A percentile compares a stretch with the other conserved stretches of the same genome.
Conservation (phyloP, 2,797 vertebrate genomes). For the Acanthornis magna region DNA sequence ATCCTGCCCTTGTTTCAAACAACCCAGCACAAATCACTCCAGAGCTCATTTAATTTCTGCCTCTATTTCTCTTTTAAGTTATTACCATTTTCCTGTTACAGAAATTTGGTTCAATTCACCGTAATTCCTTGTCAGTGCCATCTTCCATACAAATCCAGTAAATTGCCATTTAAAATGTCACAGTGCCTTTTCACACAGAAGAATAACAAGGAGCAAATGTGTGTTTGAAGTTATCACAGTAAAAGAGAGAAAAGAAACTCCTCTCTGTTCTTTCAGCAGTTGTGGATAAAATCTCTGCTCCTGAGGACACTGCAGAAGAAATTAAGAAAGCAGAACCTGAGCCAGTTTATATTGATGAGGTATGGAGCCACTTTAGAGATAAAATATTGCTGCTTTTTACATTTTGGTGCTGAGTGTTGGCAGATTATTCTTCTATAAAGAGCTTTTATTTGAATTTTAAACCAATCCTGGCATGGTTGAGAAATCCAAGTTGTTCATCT, state of each 20-base stretch:
- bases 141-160: not conserved
- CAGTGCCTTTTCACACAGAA: not conserved
- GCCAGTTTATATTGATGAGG: constrained; percentile 94
- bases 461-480: not conserved
- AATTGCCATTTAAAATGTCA: not conserved
- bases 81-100: not conserved
- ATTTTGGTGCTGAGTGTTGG: not conserved
- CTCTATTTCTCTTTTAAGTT: not conserved
- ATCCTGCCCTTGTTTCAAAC: not conserved
- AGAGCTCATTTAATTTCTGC: not conserved
- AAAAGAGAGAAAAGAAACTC: not conserved
- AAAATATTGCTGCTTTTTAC: not conserved
- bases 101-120: not conserved
- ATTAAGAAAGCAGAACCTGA: constrained; percentile 84
- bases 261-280: constrained; percentile 62
- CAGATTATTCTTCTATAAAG: not conserved
- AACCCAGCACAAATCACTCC: not conserved
- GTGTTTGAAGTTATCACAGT: not conserved
- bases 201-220: not conserved
- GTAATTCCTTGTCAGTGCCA: not conserved
- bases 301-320: constrained; percentile 81
- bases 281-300: constrained; percentile 76
- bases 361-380: constrained; percentile 39
- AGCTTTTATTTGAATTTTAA: not conserved
- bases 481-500: not conserved